Base-by-base conservation (phyloP, 2,113 vertebrate species). In the Pycnonotus jocosus region DNA sequence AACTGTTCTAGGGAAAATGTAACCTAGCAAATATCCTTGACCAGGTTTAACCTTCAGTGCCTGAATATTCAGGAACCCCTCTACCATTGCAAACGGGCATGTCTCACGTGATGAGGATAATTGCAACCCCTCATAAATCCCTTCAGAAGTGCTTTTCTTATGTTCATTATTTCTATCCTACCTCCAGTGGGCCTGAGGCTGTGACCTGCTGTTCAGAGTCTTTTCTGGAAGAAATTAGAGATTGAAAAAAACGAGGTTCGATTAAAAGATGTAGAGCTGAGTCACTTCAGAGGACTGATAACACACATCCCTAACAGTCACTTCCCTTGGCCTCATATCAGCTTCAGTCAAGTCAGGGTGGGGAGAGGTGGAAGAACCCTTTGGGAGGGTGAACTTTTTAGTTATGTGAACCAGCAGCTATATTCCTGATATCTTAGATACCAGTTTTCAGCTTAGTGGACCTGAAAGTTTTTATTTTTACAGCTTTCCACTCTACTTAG, bases 401-500 rank as follows among this genome's bases (percentile, higher is more conserved):
- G 83, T 79, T 81, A 60, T 4, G 1, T 79, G 94, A 95, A 88
- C 48, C 57, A 91, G 53, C 57, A 95, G 72, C 66, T 95, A 4
- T 53, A 85, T 76, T 93, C 87, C 84, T 90, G 78, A 23, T 91
- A 69, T 60, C 73, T 91, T 57, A 76, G 48, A 38, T 45, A 91
- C 6, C 42, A 54, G 84, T 81, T 93, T 86, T 90, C 78, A 79
- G 78, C 70, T 92, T 95, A 95, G 81, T 87, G 73, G 45, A 91
- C 84, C 86, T 79, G 70, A 80, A 95, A 91, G 84, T 15, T 92
- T 95, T 95, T 95, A 85, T 87, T 96, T 93, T 94, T 95, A 95
- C 45, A 69, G 86, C 84, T 92, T 95, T 97, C 81, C 78, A 82
- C 70, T 95, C 78, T 89, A 53, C 70, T 88, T 93, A 91, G 21